phyloP scores from a whole-genome alignment of 1,140 invertebrate genomes.

The Scaptodrosophila lebanonensis region DNA sequence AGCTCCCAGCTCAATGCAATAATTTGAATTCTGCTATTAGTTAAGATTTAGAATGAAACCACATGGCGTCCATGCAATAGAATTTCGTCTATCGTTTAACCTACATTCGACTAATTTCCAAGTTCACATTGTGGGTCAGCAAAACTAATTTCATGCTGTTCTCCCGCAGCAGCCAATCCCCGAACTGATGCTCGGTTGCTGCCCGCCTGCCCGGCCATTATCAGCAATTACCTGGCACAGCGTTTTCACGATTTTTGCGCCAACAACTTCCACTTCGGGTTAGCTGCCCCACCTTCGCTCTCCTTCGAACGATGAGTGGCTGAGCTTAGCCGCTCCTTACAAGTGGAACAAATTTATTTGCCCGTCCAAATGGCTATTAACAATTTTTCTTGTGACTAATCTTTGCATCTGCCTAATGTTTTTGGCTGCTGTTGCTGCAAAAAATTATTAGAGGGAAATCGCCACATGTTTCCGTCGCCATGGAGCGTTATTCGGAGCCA shows the following conservation, averaged over 20 bases:
- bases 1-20: no score
- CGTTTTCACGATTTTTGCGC: conserved; percentile 61
- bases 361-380: conserved; percentile 56
- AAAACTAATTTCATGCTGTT: conserved; percentile 47
- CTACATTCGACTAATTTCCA: conserved; percentile 41
- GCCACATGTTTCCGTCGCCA: no score
- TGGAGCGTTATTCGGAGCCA: conserved; percentile 16
- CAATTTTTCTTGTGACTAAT: conserved; percentile 66
- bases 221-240: conserved; percentile 58
- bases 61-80: conserved; percentile 24
- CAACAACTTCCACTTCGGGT: not conserved
- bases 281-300: not conserved
- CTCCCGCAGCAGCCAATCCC: not conserved
- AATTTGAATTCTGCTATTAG: no score
- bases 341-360: conserved; percentile 68
- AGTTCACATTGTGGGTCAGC: conserved; percentile 67
- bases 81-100: conserved; percentile 53
- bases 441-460: no score
- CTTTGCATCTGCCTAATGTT: conserved; percentile 38
- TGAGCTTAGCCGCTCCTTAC: conserved; percentile 10
- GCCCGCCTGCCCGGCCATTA: conserved; percentile 46
- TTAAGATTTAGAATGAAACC: not conserved
- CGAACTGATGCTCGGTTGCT: no score
- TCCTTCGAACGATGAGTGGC: no score
- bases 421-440: conserved; percentile 13